A percentile compares a stretch with the other conserved stretches of the same genome.
These are phyloP conservation scores for Hafferia zeledoni DNA, from an alignment of 2,797 vertebrate species.

Conservation along the genomic window DNA sequence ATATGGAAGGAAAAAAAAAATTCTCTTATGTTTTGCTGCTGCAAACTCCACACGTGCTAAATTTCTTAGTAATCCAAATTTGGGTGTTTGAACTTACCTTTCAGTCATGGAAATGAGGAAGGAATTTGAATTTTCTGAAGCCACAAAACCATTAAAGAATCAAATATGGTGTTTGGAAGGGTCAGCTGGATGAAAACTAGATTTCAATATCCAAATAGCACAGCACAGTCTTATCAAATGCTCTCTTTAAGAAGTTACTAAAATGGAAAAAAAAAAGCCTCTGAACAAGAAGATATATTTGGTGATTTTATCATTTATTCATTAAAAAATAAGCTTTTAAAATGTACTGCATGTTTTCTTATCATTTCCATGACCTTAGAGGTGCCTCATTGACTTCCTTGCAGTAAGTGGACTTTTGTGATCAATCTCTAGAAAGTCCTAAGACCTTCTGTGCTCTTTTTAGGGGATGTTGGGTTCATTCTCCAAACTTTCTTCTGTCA, in stretches of 20 bases:
- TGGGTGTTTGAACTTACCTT: neutral
- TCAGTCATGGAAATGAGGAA: neutral
- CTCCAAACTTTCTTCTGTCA: neutral
- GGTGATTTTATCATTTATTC: neutral
- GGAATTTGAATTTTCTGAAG: neutral
- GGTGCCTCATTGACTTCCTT: neutral
- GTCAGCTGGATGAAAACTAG: neutral
- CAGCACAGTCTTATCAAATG: neutral
- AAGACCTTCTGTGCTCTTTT: neutral
- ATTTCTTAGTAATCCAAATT: neutral
- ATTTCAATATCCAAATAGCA: neutral
- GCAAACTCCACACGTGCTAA: accelerated
- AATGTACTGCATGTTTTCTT: neutral
- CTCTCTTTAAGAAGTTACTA: neutral
- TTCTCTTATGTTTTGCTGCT: neutral
- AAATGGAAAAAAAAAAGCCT: neutral
- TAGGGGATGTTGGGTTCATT: neutral
- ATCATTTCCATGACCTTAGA: neutral
- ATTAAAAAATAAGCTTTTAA: neutral
- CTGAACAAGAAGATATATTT: neutral
- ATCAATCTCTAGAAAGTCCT: neutral
- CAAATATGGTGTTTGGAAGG: neutral
- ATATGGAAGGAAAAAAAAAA: neutral
- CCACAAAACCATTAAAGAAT: neutral
- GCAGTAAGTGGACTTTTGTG: neutral